Evolutionary conservation across 2,113 vertebrate species (phyloP), one percentile per base, ranked within the genome.

Genomic region (Dicerorhinus sumatrensis): DNA sequence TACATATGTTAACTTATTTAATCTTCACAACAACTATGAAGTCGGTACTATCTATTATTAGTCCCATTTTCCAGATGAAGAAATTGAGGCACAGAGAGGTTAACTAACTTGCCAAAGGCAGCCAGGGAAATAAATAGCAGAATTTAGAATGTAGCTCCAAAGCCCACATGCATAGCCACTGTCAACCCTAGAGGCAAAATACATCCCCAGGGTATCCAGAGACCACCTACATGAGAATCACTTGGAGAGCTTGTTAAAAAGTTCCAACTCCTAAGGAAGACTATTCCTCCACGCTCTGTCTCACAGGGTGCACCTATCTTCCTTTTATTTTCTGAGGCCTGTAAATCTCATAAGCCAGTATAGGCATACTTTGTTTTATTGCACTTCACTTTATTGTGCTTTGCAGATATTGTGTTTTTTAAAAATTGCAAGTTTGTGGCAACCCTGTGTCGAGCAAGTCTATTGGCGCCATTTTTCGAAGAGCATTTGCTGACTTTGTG

Each of bases 61-160:
- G 63, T n/a, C 14, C 39, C 51, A 51, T 51, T 93, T 97, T 90
- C 46, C 60, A 86, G 27, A 86, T 95, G 56, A 91, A 60, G 33
- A 97, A 94, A 87, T 70, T 76, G 69, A 92, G 46, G 36, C 33
- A 91, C 63, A 87, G 70, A 73, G 48, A 42, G 12, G 13, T 80
- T 48, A 84, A 92, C 73, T 83, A 36, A 54, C 54, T 91, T 93
- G 56, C 54, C 69, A 95, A 73, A 91, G 36, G 13, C 87, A 48
- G 48, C 36, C 36, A 51, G 84, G 62, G 46, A 75, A 75, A 91
- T 20, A 89, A 60, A 86, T 65, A 87, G 25, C 65, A 83, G 72
- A 39, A 80, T 86, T 73, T 62, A 89, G 54, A 76, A 63, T 84
- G 27, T 76, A 36, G 8, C n/a, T 87, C 82, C 51, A 92, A 73